Base-by-base conservation (phyloP, 92 coral and sea anemone genomes). In the Palythoa grandis region DNA sequence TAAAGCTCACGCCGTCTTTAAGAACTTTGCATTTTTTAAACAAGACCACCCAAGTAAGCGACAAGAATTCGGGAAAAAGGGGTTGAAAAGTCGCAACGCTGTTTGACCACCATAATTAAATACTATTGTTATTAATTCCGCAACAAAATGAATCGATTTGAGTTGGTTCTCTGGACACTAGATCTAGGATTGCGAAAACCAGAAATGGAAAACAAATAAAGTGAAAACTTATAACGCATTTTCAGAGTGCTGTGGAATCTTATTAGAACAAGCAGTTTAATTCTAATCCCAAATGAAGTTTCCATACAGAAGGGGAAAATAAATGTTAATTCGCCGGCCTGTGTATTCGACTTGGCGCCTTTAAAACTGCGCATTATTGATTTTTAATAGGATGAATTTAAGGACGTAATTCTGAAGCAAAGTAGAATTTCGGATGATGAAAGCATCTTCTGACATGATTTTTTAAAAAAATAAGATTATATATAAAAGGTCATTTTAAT, bases 341-440 rank as follows among this genome's bases (percentile, higher is more conserved):
- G 70, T 60, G 60, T 78, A 35, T 78, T 58, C 50, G 60, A 23
- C 72, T 47, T 67, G 56, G 63, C 84, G 72, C 72, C 71, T 79
- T 61, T 7, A 65, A 79, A 63, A 60, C 40, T 24, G n/a, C 20
- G 73, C 39, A 35, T 16, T 78, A 78, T 53, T 78, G 53, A 60
- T 78, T 58, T 29, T 78, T 35, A 78, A 78, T 60, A 23, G 56
- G 83, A 80, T 65, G 43, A 19, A 53, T 22, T 63, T 22, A 63
- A 23, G 25, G 22, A 47, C 70, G 17, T 24, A 11, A 66, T 23
- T 65, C 20, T 4, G 43, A 39, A 10, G 38, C n/a, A 15, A 17
- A 48, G 16, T 5, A 9, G 43, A 80, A 63, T 60, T 57, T 72
- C 84, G 20, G 52, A 79, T 22, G 13, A 40, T 65, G 37, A 39